These are phyloP conservation scores for Pocillopora grandis DNA, from an alignment of 92 coral and sea anemone genomes.

Conservation along the genomic window DNA sequence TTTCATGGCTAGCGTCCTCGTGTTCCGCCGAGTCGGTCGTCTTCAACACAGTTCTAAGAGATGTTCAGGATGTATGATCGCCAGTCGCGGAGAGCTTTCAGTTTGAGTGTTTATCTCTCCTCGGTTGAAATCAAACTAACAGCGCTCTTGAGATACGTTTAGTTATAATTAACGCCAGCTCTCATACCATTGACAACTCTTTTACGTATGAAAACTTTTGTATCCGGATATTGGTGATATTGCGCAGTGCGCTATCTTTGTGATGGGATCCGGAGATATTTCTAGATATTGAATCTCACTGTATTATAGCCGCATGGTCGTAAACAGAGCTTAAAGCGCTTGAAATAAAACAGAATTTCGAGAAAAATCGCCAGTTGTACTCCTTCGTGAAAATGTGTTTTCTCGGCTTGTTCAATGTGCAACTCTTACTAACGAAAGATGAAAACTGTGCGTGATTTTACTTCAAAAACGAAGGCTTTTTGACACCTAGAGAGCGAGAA, in stretches of 20 bases:
- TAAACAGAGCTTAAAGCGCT: constrained; percentile 12
- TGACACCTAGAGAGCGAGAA: constrained; percentile 10
- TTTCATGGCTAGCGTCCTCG: constrained; percentile 73
- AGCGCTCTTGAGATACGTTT: constrained; percentile 35
- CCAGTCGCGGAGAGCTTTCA: neutral
- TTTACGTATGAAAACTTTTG: constrained; percentile 12
- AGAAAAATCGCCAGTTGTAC: neutral
- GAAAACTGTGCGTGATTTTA: neutral
- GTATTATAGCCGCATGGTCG: neutral
- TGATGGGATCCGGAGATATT: constrained; percentile 24
- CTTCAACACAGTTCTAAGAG: neutral
- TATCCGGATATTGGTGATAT: constrained; percentile 26
- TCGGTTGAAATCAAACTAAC: constrained; percentile 40
- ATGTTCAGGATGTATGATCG: neutral
- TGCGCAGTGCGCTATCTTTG: constrained; percentile 13
- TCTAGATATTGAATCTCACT: constrained; percentile 8
- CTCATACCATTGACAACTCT: constrained; percentile 11
- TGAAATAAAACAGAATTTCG: constrained; percentile 17
- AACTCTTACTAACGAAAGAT: neutral
- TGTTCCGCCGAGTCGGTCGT: neutral
- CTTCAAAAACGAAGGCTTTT: constrained; percentile 11
- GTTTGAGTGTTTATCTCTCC: constrained; percentile 19
- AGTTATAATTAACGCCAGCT: constrained; percentile 22
- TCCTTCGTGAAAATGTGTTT: neutral
- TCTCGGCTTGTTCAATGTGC: constrained; percentile 8